Evolutionary conservation across 2,797 vertebrate genomes (phyloP), one percentile per base, ranked within the genome.

Genomic region (Lepus townsendii): DNA sequence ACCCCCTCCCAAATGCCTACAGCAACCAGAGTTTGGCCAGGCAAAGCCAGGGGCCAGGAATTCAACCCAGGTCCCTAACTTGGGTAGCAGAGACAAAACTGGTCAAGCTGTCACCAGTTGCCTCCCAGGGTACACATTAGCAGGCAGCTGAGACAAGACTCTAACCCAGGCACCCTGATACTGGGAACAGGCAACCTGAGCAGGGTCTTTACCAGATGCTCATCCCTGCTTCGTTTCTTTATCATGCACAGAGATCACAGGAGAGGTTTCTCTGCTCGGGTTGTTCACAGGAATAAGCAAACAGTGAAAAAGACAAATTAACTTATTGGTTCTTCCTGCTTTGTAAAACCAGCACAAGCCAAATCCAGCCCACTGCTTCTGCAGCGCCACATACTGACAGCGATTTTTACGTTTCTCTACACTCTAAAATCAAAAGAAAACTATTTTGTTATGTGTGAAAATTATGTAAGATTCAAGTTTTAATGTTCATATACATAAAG

Each of bases 401-500:
- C 27, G 57, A 16, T 35, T 83, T 92, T 65, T 68, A 78, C 22
- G 42, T 83, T 88, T 84, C 73, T 19, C 35, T n/a, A 57, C 3
- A 8, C 30, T 79, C 84, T 72, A 10, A 60, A 90, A 54, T 77
- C 71, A 32, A 80, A 78, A 85, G 66, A 65, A 80, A 32, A 66
- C 14, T 47, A 38, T 35, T 86, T 93, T 42, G 30, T 93, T 26
- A 82, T 75, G 82, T 82, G 83, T 95, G 85, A 75, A 88, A 91
- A 93, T 73, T n/a, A 76, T 26, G 35, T 75, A 63, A 91, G 86
- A 86, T 91, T 93, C 76, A 89, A 65, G 86, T 71, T 73, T 95
- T 32, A 3, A 4, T 76, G 47, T 50, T 66, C 86, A 77, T 82
- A 87, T 83, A 69, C 87, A 94, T 90, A 89, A 96, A 96, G 93